Evolutionary conservation across 2,888 invertebrate genomes (phyloP), one percentile per base, ranked within the genome.

Genomic region (Ypsolopha scabrella): DNA sequence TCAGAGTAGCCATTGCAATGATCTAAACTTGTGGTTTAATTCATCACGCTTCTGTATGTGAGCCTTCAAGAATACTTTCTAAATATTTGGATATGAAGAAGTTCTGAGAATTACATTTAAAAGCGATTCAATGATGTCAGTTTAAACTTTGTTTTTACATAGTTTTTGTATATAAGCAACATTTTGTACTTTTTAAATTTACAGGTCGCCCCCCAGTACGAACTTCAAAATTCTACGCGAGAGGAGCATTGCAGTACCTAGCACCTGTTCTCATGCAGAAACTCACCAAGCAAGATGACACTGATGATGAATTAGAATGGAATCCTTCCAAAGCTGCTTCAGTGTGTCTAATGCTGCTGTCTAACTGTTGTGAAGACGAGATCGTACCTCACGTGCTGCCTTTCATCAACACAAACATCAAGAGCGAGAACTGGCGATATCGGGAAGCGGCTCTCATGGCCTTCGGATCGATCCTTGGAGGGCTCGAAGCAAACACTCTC

Each of bases 271-370:
- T 99, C 9, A 93, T 98, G 85, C 93, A 95, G 65, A 96, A 96
- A 68, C 86, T 99, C 36, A 97, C 98, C 7, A 97, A 98, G 77
- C 98, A 99, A 86, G 96, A 97, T 71, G 98, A 99, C 73, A 91
- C 93, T 62, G 99, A 99, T 71, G 98, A 99, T 78, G 99, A 99
- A 74, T 96, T 99, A 68, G 98, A 98, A 66, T 99, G 99, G 99
- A 99, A 98, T 80, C 99, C 99, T 0, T 95, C 97, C 60, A 99
- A 99, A 87, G 98, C 99, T 1, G 97, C 99, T 3, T 98, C 99
- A 38, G 99, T 99, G 4, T 99, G 99, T 74, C 88, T 99, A 34
- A 99, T 99, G 97, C 88, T 99, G 48, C 87, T 99, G 60, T 95
- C 99, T 14, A 95, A 96, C 47, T 99, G 99, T 72, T 98, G 98